Conservation (phyloP, 30 jellyfish, hydroid and myxozoan species). For the Pseudorhiza aurosa region DNA sequence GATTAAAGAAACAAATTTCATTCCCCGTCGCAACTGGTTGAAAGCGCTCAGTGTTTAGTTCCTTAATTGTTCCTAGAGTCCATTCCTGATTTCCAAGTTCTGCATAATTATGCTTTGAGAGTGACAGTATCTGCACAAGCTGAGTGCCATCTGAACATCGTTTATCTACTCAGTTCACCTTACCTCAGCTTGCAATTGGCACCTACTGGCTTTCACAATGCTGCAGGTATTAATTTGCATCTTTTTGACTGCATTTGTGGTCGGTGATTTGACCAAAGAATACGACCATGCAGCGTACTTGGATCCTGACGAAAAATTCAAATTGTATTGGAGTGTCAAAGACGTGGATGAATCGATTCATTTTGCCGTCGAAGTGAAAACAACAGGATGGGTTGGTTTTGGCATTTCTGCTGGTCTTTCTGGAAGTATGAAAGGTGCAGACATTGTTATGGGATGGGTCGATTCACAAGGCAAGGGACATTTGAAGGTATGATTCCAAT, state of each 20-base stretch:
- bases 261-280: neutral
- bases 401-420: slow-evolving; percentile 56
- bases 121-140: too few relatives aligned
- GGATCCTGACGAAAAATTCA: slow-evolving; percentile 1
- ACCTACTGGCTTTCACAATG: too few relatives aligned
- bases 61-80: too few relatives aligned
- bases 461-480: slow-evolving; percentile 37
- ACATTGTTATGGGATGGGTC: slow-evolving; percentile 36
- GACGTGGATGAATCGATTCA: slow-evolving; percentile 20
- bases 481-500: neutral
- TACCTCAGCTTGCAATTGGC: too few relatives aligned
- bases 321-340: slow-evolving; percentile 19
- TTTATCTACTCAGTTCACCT: too few relatives aligned
- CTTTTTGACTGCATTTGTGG: neutral
- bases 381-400: slow-evolving; percentile 71
- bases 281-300: slow-evolving; percentile 13
- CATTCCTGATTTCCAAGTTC: too few relatives aligned
- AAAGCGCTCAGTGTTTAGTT: too few relatives aligned
- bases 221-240: too few relatives aligned
- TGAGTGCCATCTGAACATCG: too few relatives aligned
- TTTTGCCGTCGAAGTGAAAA: slow-evolving; percentile 47
- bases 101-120: too few relatives aligned
- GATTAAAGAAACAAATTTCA: too few relatives aligned
- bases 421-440: slow-evolving; percentile 59
- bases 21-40: too few relatives aligned